Base-by-base conservation (phyloP, 2,113 vertebrate genomes). In the Microcebus griseorufus region DNA sequence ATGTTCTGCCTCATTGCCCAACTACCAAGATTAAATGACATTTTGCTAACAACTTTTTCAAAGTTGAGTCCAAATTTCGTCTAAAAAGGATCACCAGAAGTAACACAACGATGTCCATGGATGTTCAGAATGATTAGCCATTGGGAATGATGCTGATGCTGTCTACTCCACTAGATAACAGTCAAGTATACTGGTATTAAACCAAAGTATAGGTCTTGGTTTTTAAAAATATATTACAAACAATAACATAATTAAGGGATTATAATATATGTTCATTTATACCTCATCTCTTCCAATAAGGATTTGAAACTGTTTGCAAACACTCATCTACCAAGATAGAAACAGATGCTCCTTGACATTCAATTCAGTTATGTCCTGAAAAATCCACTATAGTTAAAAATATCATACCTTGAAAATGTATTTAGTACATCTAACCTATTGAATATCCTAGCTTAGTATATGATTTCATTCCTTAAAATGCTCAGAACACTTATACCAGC, bases 1-100 rank as follows among this genome's bases (percentile, higher is more conserved):
- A 98, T 83, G 96, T 98, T 98, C 97, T 98, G 96, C 97, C 97
- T 98, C 97, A 95, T 97, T 98, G 96, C 94, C 93, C 95, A 92
- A 95, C 96, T 95, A 96, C 97, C 94, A 98, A 98, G 97, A 98
- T 94, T 96, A 98, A 98, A 93, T 98, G 97, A 96, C 92, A 97
- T 97, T 98, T 98, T 94, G 37, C 70, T 96, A 98, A 97, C 95
- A 98, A 98, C 84, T 96, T 98, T 91, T 95, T 95, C 94, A 79
- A 98, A 98, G 79, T 97, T 97, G 92, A 98, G 94, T 97, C 92
- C 80, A 94, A 95, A 95, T 75, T 89, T 53, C 53, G 75, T 90
- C 84, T 51, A 18, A 42, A 78, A 93, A 62, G 16, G 4, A 27
- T 13, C 25, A 34, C 34, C 17, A 37, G 18, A 81, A 87, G 12